These are phyloP conservation scores for Patella caerulea DNA, from an alignment of 2,888 invertebrate species.

Conservation along the genomic window DNA sequence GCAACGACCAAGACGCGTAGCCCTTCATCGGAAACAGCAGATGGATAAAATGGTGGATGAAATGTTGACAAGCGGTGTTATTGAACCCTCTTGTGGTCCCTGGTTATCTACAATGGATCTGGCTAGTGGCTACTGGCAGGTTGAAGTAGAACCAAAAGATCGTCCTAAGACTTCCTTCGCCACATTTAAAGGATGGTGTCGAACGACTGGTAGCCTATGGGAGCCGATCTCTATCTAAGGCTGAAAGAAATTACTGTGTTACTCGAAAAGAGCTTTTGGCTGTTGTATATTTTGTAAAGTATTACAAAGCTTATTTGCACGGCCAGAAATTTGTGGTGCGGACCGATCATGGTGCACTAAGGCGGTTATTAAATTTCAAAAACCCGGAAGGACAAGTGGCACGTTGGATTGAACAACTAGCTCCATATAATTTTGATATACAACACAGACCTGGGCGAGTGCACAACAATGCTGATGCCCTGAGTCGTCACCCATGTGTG, in stretches of 20 bases:
- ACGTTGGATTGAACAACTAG: constrained; percentile 30
- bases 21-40: neutral
- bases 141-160: constrained; percentile 11
- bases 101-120: neutral
- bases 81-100: no score
- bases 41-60: no score
- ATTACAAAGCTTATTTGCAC: constrained; percentile 35
- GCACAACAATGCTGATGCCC: constrained; percentile 29
- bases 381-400: constrained; percentile 32
- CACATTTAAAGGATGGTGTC: constrained; percentile 10
- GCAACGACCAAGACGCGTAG: neutral
- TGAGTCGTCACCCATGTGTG: constrained; percentile 20
- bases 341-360: constrained; percentile 39
- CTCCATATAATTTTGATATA: constrained; percentile 23
- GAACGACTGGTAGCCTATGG: constrained; percentile 39
- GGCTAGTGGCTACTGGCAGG: constrained; percentile 13
- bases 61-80: no score
- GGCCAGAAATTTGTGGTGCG: constrained; percentile 32
- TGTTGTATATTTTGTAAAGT: constrained; percentile 28
- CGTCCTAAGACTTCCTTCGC: neutral
- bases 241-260: constrained; percentile 36
- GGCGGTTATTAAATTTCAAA: constrained; percentile 31
- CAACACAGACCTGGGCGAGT: constrained; percentile 24
- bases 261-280: constrained; percentile 36
- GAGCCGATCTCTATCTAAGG: constrained; percentile 26